Evolutionary conservation across 92 coral and sea anemone species (phyloP), one percentile per base, ranked within the genome.

Genomic region (Muricea muricata): DNA sequence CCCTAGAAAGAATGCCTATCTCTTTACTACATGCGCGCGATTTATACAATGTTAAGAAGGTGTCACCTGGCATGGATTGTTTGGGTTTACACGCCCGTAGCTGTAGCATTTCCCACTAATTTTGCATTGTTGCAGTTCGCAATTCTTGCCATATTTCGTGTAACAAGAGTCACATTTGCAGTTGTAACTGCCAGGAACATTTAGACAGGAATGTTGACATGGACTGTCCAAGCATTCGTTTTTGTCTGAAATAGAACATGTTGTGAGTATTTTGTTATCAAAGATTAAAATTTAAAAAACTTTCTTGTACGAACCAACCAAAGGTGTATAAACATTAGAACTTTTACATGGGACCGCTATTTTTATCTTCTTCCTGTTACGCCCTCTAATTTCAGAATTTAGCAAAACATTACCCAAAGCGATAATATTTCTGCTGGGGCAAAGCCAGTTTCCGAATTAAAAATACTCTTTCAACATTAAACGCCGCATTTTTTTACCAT

Each of bases 31-130:
- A 20, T 73, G 11, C 10, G 11, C 10, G 48, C 14, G 1, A 18
- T 54, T 37, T 15, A 57, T 20, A 47, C 28, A 32, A n/a, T 26
- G 7, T 42, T 14, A 42, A 7, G 14, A 42, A 7, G 14, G 33
- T 24, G 45, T 60, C 89, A 93, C 97, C 94, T 93, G 97, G 74
- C 97, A 93, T 25, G 55, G 86, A 35, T 93, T 93, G 10, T 57
- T 28, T 1, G 94, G 93, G 50, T 93, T 93, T 17, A 93, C 75
- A 1, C 67, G 54, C 30, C 81, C 88, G 67, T 87, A 89, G 1
- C 61, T 41, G 79, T 91, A 93, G 81, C 94, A 93, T 28, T 0
- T 4, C 55, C 82, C 85, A 31, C 69, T 60, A 29, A 93, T 89
- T 58, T 45, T 65, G 75, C 98, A 93, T 39, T 93, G 89, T 54